Evolutionary conservation across 2,113 vertebrate genomes (phyloP).

Genomic region (Phoxinus phoxinus): DNA sequence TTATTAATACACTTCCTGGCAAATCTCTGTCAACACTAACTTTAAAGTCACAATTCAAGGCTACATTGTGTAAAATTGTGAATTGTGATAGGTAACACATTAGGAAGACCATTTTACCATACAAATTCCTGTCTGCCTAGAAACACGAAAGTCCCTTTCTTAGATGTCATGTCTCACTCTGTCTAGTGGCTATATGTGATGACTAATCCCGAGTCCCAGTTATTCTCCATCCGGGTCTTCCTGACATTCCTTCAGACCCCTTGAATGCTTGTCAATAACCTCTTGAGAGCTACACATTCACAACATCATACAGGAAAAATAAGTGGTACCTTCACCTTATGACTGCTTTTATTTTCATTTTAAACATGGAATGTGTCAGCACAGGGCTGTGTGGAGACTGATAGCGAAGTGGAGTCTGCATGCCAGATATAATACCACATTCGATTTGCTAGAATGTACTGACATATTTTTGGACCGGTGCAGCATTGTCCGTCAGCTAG

Average conservation of each 20-base stretch:
- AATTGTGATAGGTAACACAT: background rate
- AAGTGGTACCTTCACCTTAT: constrained; percentile 44
- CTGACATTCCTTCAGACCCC: background rate
- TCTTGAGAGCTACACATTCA: constrained; percentile 33
- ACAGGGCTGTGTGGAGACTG: constrained; percentile 53
- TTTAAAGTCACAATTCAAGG: background rate
- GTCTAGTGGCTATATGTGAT: background rate
- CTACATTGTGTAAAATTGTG: no score
- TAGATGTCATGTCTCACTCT: background rate
- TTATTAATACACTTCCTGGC: constrained; percentile 48
- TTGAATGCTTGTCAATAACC: constrained; percentile 11
- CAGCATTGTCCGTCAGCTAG: constrained; percentile 57
- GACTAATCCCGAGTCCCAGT: background rate
- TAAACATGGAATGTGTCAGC: constrained; percentile 55
- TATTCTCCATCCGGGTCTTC: constrained; percentile 4
- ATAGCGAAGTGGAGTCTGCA: constrained; percentile 57
- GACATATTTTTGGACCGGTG: constrained; percentile 67
- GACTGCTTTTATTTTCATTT: constrained; percentile 53
- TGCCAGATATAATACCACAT: constrained; percentile 66
- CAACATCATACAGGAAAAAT: constrained; percentile 2
- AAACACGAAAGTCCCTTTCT: background rate
- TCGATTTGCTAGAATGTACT: constrained; percentile 57
- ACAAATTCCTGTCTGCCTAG: background rate
- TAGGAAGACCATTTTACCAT: background rate
- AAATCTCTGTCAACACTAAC: constrained; percentile 13